phyloP scores from a whole-genome alignment of 2,888 invertebrate species.

The Oxystoma pomonae region DNA sequence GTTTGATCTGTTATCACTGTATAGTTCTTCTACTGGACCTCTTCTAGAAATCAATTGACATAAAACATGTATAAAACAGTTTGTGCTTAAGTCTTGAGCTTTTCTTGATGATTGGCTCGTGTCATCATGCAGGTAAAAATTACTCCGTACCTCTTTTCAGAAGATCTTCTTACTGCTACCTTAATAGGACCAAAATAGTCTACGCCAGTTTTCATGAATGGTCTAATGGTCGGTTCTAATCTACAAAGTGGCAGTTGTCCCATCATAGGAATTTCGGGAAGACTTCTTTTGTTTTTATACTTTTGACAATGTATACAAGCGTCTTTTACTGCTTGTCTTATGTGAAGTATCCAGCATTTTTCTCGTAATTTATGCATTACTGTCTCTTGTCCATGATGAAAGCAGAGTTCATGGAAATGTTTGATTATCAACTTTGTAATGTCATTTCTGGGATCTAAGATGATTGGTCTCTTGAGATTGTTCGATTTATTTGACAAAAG shows the following conservation, averaged over 20 bases:
- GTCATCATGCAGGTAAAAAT: neutral
- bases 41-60: no score
- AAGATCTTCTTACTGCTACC: neutral
- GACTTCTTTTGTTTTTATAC: constrained; percentile 2
- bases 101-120: neutral
- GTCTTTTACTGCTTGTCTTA: constrained; percentile 6
- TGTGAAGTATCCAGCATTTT: constrained; percentile 4
- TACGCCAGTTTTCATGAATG: neutral
- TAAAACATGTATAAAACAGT: no score
- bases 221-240: neutral
- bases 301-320: constrained; percentile 6
- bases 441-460: neutral
- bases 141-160: neutral
- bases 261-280: constrained; percentile 4
- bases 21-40: no score
- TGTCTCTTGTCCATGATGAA: constrained; percentile 6
- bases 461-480: neutral
- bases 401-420: neutral
- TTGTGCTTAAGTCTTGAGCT: no score
- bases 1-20: no score
- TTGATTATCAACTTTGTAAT: constrained; percentile 5
- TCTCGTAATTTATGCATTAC: constrained; percentile 5
- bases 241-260: neutral
- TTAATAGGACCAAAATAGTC: neutral
- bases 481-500: no score